Conservation (phyloP, 2,113 vertebrate species). For the Lonchura striata region DNA sequence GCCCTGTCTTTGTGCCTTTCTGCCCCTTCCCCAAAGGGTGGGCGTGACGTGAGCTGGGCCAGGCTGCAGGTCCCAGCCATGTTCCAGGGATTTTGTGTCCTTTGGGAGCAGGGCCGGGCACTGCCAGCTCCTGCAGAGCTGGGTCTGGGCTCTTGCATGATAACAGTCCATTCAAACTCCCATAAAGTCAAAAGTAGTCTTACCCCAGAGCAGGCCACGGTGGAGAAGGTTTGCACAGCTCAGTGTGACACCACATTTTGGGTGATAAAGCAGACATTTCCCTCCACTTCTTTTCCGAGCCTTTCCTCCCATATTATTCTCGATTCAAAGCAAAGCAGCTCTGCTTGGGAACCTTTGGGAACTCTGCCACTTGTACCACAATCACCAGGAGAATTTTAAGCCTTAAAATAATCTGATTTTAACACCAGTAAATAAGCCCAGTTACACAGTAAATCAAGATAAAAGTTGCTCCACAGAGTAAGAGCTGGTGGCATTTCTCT, state of each 20-base stretch:
- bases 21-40: neutral
- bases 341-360: neutral
- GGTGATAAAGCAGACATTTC: neutral
- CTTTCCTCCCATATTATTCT: neutral
- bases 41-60: rapidly evolving
- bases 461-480: neutral
- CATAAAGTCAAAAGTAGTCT: neutral
- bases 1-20: neutral
- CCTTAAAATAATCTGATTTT: neutral
- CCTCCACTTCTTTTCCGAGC: neutral
- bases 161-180: neutral
- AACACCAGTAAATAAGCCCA: neutral
- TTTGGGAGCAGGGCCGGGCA: neutral
- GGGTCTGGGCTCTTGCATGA: neutral
- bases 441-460: neutral
- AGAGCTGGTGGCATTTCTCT: neutral
- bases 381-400: neutral
- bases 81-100: neutral
- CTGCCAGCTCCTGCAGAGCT: neutral
- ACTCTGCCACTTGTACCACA: neutral
- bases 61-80: neutral
- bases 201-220: neutral
- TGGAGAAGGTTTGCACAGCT: neutral
- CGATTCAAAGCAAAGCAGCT: neutral
- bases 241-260: neutral